Evolutionary conservation across 2,888 invertebrate species (phyloP).

Genomic region (Microdon myrmicae): DNA sequence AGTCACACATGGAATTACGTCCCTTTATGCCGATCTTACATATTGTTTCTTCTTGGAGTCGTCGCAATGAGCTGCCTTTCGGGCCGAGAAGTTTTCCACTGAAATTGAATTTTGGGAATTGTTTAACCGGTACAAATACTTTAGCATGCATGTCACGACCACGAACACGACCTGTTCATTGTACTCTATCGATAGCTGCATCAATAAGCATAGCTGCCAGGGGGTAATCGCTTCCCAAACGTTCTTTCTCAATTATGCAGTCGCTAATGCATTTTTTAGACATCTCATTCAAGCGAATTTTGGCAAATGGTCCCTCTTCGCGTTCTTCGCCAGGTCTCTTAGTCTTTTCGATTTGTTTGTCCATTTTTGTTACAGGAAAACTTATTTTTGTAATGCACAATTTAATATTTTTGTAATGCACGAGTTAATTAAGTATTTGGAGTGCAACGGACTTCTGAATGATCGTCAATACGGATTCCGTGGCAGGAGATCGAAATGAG

Average conservation of each 20-base stretch:
- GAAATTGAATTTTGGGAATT: constrained; percentile 81
- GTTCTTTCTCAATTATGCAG: neutral
- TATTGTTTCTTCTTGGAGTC: constrained; percentile 91
- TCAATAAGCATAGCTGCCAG: neutral
- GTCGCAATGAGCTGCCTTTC: constrained; percentile 91
- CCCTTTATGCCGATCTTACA: constrained; percentile 95
- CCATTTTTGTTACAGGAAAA: no score
- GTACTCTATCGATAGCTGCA: constrained; percentile 76
- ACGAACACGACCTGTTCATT: constrained; percentile 75
- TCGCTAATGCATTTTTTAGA: constrained; percentile 61
- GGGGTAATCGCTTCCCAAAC: neutral
- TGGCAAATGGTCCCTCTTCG: constrained; percentile 42
- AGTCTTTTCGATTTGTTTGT: no score
- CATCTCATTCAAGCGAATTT: constrained; percentile 61
- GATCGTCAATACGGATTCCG: no score
- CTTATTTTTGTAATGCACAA: no score
- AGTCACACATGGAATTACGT: constrained; percentile 91
- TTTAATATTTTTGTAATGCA: no score
- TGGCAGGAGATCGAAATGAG: no score
- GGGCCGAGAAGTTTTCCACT: constrained; percentile 93
- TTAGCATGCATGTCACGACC: constrained; percentile 78
- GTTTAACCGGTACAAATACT: constrained; percentile 66
- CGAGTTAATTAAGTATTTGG: no score
- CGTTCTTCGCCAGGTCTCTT: no score
- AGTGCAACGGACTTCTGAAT: no score